These are phyloP conservation scores for Embidobia sp. DNA, from an alignment of 2,888 invertebrate species.

Conservation along the genomic window DNA sequence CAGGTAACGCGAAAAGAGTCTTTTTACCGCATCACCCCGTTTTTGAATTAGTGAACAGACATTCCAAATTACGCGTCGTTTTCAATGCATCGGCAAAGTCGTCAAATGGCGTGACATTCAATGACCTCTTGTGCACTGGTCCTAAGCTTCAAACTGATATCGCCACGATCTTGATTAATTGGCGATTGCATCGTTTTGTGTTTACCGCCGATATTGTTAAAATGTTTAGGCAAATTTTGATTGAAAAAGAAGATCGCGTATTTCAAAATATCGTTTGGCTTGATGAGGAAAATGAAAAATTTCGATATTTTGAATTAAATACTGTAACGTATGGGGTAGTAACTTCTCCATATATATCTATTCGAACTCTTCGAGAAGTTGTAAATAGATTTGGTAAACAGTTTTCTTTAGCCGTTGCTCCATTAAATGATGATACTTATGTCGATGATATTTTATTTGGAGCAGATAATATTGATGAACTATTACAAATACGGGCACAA, in stretches of 20 bases:
- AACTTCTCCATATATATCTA: background rate
- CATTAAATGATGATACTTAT: background rate
- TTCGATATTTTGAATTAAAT: no score
- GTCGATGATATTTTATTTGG: no score
- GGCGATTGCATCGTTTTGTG: background rate
- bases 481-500: background rate
- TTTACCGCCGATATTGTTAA: background rate
- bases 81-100: conserved; percentile 20
- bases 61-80: conserved; percentile 6
- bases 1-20: background rate
- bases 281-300: background rate
- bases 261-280: background rate
- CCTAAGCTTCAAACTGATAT: conserved; percentile 23
- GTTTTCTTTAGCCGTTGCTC: background rate
- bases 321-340: no score
- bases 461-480: background rate
- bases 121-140: conserved; percentile 1
- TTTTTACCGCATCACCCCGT: conserved; percentile 17
- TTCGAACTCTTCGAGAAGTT: background rate
- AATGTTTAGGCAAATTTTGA: conserved; percentile 4
- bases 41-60: background rate
- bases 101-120: background rate
- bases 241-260: background rate
- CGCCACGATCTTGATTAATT: background rate
- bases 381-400: background rate